Base-by-base conservation (phyloP, 2,113 vertebrate genomes). In the Scartelaos histophorus region DNA sequence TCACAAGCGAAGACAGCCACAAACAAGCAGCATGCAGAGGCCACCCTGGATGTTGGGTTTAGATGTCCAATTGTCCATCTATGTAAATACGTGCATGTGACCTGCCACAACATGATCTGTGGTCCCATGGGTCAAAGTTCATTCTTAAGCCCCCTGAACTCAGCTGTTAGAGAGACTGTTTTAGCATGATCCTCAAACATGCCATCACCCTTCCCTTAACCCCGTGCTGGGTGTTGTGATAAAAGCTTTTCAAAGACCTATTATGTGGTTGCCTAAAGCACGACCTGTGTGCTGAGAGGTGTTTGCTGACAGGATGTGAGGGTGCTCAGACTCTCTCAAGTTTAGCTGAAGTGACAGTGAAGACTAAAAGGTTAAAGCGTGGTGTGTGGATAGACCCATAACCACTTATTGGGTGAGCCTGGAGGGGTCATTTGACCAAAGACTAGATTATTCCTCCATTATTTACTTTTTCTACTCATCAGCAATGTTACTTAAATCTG, bases 61-160 rank as follows among this genome's bases (percentile, higher is more conserved):
- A 0, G 13, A 21, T 56, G 47, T 51, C 13, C 21, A 0, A 12
- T 19, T 56, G 47, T 51, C 13, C 21, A 21, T 5, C 2, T 13
- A n/a, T 54, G 24, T 15, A 25, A 11, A 74, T 21, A 82, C 11
- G 2, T 7, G 0, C 43, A 51, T 69, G 83, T 65, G 73, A 62
- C 56, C 68, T 82, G 62, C 75, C 82, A 80, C n/a, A 70, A 76
- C 45, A 67, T 77, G 82, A 86, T 83, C 21, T 47, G 35, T 49
- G 67, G 25, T 78, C 21, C 82, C 73, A 81, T 13, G 13, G 72
- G 49, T 87, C 79, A 78, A n/a, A 71, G 69, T 71, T 79, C 49
- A 69, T 13, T 21, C 24, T 49, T 60, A 70, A 58, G 34, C 29
- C 35, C 57, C 78, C 49, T 65, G n/a, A 51, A 35, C 64, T 66